Evolutionary conservation across 2,888 invertebrate species (phyloP), one percentile per base, ranked within the genome.

Genomic region (Leistus spinibarbis): DNA sequence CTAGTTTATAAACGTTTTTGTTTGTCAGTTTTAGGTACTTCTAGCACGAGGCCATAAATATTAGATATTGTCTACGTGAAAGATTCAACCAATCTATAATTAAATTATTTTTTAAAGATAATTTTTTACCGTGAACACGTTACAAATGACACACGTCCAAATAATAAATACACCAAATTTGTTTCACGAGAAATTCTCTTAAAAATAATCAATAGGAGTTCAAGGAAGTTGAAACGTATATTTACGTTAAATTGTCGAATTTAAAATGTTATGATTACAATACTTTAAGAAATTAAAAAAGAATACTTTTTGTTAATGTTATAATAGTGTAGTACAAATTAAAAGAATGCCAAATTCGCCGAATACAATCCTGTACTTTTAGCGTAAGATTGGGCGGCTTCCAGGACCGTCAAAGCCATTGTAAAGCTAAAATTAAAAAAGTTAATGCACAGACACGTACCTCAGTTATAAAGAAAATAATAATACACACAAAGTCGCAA

Each of bases 31-130:
- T 22, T 64, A n/a, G 13, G 3, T 62, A 19, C 20, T 7, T 13
- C 63, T 40, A 19, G 71, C 66, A 65, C n/a, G n/a, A n/a, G n/a
- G n/a, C n/a, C n/a, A 72, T 72, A 72, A 72, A 72, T 72, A 72
- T 72, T 57, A 72, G 57, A 72, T 56, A 64, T 56, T 72, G 16
- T 65, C 17, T 72, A 54, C 56, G 72, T 40, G 7, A 40, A 7
- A 10, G 40, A 13, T 40, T 40, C 13, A 3, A 40, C 13, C 40
- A 10, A 40, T 40, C 1, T 57, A 19, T 57, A 57, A 57, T 19
- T 57, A 57, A 20, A 57, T 57, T 57, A 57, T 57, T 57, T 57
- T 57, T n/a, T n/a, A n/a, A n/a, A n/a, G n/a, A n/a, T n/a, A n/a
- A n/a, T n/a, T n/a, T n/a, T n/a, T n/a, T n/a, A n/a, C n/a, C n/a